Conservation (phyloP, 2,888 invertebrate genomes). For the Artemia sinica region DNA sequence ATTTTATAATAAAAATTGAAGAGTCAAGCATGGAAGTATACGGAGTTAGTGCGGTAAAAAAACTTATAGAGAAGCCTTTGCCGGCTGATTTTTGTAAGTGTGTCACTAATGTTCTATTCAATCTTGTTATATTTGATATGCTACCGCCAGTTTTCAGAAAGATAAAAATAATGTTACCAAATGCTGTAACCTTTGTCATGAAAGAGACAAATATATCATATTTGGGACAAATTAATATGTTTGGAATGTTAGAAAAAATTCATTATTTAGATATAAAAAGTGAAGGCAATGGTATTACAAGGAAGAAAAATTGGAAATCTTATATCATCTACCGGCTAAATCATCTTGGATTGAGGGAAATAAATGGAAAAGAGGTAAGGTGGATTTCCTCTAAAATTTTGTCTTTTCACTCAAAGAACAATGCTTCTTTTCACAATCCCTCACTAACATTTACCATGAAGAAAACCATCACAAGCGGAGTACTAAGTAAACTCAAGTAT, state of each 20-base stretch:
- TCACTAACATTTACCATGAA: too few relatives aligned
- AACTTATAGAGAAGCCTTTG: background rate
- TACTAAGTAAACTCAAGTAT: too few relatives aligned
- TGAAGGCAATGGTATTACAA: conserved; percentile 10
- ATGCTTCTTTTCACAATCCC: too few relatives aligned
- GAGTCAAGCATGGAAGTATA: conserved; percentile 5
- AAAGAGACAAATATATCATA: conserved; percentile 3
- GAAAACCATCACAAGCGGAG: too few relatives aligned
- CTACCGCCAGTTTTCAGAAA: conserved; percentile 2
- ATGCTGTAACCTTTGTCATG: background rate
- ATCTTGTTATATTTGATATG: background rate
- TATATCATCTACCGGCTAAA: background rate
- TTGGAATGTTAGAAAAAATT: conserved; percentile 5
- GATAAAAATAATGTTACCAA: background rate
- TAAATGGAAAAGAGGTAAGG: conserved; percentile 1
- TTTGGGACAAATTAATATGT: conserved; percentile 1
- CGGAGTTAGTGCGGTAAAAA: background rate
- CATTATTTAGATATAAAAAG: background rate
- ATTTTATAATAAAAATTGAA: background rate
- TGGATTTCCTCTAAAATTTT: background rate
- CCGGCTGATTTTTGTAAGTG: background rate
- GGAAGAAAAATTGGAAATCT: background rate
- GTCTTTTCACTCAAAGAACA: too few relatives aligned
- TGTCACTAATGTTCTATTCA: conserved; percentile 1
- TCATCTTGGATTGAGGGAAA: conserved; percentile 6